Evolutionary conservation across 64 coral and sea anemone species (phyloP), one percentile per base, ranked within the genome.

Genomic region (Stichodactyla mertensii): DNA sequence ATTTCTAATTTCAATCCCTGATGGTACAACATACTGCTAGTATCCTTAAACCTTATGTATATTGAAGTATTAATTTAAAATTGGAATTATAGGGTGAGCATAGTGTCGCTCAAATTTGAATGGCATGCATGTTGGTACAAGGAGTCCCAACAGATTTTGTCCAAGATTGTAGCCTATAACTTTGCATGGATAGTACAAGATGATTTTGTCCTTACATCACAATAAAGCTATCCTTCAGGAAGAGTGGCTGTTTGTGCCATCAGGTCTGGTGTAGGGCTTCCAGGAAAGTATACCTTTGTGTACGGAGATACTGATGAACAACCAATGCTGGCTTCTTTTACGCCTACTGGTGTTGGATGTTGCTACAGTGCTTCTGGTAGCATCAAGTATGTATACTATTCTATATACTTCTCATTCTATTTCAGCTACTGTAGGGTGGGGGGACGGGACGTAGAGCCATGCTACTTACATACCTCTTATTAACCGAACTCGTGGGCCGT

Each of bases 221-320:
- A 10, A 10, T 23, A 83, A 55, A 96, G 94, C 82, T 96, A 96
- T 70, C 94, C 94, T 4, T 96, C 94, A 81, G 94, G 94, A 15
- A 71, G 94, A 78, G 85, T 93, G 12, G 94, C 94, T 36, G 53
- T 96, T 54, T 96, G 94, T 57, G 85, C 53, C 14, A 85, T 77
- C 45, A 89, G 89, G 24, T 88, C 94, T 20, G 94, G 94, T 26
- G 53, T 80, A 45, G 91, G 91, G 31, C 83, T 92, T 15, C 16
- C 91, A n/a, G 94, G 91, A 16, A 92, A 79, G 27, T 96, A 96
- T 57, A 93, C 94, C n/a, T 85, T 96, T 88, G 94, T 96, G 14
- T 96, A 93, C 45, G 88, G 88, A 9, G 94, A 96, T 53, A 87
- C 57, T 61, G 56, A 54, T 10, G 88, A 82, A 1, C 54, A 52